Conservation (phyloP, 2,888 invertebrate species). For the Phaonia tiefii region DNA sequence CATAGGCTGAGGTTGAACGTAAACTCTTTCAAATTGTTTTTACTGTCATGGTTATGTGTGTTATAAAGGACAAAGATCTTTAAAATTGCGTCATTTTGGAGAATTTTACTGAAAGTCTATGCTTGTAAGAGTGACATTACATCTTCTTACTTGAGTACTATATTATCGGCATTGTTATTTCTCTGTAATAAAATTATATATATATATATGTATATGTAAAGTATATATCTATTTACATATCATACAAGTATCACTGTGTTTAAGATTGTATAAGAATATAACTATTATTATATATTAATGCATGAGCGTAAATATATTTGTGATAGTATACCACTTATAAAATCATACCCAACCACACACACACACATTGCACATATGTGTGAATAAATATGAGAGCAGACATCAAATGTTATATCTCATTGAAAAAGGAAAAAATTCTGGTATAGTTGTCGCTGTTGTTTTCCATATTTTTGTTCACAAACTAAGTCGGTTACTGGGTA, state of each 20-base stretch:
- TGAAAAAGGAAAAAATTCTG: neutral
- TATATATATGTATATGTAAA: no score
- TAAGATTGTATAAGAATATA: slow-evolving; percentile 12
- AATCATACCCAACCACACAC: no score
- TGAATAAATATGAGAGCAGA: neutral
- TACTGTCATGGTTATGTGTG: neutral
- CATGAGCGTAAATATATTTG: neutral
- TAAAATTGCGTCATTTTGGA: slow-evolving; percentile 51
- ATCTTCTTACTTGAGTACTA: neutral
- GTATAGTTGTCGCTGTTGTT: neutral
- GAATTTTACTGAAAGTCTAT: slow-evolving; percentile 1
- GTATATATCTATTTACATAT: neutral
- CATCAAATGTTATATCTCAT: slow-evolving; percentile 47
- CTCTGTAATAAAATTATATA: no score
- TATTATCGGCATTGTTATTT: no score
- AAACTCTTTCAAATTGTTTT: slow-evolving; percentile 48
- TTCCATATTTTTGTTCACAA: neutral
- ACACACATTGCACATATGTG: neutral
- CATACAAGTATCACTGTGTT: neutral
- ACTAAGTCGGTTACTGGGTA: slow-evolving; percentile 8
- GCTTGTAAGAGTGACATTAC: neutral
- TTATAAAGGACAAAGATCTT: slow-evolving; percentile 54
- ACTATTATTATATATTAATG: neutral
- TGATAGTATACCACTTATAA: slow-evolving; percentile 31
- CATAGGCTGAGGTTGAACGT: slow-evolving; percentile 17